Base-by-base conservation (phyloP, 2,888 invertebrate species). In the Tipula confusa region DNA sequence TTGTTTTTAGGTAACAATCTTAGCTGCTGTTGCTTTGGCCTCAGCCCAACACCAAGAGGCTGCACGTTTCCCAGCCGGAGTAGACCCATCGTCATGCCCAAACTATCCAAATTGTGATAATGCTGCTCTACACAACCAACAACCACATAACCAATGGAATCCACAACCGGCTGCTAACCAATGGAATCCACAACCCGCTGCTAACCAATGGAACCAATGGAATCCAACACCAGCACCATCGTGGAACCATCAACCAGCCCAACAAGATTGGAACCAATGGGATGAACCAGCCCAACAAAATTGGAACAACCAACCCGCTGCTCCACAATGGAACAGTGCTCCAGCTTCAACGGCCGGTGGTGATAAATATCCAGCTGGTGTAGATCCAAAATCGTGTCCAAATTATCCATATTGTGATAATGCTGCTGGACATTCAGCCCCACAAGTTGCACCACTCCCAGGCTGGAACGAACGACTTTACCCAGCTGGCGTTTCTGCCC, bases 331-430 rank as follows among this genome's bases (percentile, higher is more conserved):
- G 4, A 84, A 85, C 43, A 86, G 86, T 83, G 85, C 86, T 64
- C 84, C 86, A 83, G 83, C 87, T 1, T 9, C 64, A 64, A 84
- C 84, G 33, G 86, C 88, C 29, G 89, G 87, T 36, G 89, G 87
- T 83, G 89, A 89, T 84, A 89, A 89, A 84, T 90, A 88, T 85
- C 91, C 91, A 84, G 90, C 91, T 85, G 91, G 90, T 84, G 88
- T 91, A 28, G 89, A 88, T 86, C 91, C 91, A 24, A 89, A 90
- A 83, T 86, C 89, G 85, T 91, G 91, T 86, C 91, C 91, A 86
- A 91, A 91, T 87, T 91, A 91, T 87, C 91, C 91, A 84, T 91
- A 89, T 88, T 91, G 91, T 85, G 89, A 89, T 87, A 89, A 88
- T 84, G 88, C 88, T 85, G 89, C 87, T 83, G 89, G 88, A 83